These are phyloP conservation scores for Cyanocitta stelleri DNA, from an alignment of 2,113 vertebrate genomes.

Conservation along the genomic window DNA sequence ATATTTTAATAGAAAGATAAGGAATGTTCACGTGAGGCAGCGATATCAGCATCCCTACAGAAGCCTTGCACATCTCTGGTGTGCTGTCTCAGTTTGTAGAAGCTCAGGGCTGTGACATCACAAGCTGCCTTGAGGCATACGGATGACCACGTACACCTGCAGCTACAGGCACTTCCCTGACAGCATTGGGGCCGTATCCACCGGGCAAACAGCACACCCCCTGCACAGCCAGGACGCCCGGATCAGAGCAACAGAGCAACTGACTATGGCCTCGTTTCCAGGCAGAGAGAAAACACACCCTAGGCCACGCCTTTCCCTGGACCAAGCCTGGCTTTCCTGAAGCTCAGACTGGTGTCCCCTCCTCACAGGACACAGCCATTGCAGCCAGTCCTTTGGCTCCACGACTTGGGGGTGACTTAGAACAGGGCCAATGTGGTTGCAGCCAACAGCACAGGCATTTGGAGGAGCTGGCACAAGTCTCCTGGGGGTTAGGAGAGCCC, in stretches of 20 bases:
- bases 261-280: rapidly evolving
- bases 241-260: background rate
- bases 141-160: background rate
- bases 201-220: rapidly evolving
- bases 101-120: background rate
- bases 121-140: background rate
- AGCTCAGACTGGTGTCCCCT: background rate
- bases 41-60: background rate
- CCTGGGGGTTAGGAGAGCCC: background rate
- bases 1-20: background rate
- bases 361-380: rapidly evolving
- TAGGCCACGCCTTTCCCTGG: background rate
- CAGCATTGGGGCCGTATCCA: rapidly evolving
- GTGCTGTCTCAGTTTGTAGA: background rate
- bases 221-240: rapidly evolving
- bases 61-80: background rate
- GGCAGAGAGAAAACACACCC: background rate
- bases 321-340: background rate
- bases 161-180: background rate
- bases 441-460: rapidly evolving
- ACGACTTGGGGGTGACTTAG: background rate
- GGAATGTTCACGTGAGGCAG: background rate
- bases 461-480: background rate
- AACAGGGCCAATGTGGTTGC: rapidly evolving
- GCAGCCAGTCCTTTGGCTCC: background rate